These are phyloP conservation scores for Stegostoma tigrinum DNA, from an alignment of 2,113 vertebrate species.

Conservation along the genomic window DNA sequence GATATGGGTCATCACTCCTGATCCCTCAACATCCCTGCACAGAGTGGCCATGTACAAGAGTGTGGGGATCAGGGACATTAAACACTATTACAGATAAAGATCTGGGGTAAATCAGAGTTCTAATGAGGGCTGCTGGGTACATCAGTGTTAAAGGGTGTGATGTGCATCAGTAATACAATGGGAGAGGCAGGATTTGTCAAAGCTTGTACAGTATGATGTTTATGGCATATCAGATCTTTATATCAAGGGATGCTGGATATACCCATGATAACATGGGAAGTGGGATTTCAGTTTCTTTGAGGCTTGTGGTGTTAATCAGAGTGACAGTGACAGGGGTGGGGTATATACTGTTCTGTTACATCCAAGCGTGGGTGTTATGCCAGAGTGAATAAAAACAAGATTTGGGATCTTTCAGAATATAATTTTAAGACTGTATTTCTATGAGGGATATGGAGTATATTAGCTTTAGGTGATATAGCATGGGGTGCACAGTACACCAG, in stretches of 20 bases:
- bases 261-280: neutral
- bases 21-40: neutral
- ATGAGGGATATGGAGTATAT: neutral
- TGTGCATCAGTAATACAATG: neutral
- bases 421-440: neutral
- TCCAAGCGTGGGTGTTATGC: neutral
- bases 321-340: neutral
- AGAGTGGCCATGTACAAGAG: neutral
- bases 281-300: neutral
- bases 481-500: too few relatives aligned
- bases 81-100: neutral
- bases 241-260: neutral
- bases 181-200: neutral
- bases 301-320: neutral
- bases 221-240: neutral
- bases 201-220: neutral
- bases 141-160: neutral
- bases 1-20: neutral
- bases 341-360: neutral
- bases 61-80: neutral
- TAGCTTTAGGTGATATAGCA: neutral
- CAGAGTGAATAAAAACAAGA: neutral
- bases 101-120: neutral
- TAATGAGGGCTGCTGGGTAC: neutral
- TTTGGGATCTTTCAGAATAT: too few relatives aligned